Base-by-base conservation (phyloP, 2,113 vertebrate species). In the Salvelinus fontinalis region DNA sequence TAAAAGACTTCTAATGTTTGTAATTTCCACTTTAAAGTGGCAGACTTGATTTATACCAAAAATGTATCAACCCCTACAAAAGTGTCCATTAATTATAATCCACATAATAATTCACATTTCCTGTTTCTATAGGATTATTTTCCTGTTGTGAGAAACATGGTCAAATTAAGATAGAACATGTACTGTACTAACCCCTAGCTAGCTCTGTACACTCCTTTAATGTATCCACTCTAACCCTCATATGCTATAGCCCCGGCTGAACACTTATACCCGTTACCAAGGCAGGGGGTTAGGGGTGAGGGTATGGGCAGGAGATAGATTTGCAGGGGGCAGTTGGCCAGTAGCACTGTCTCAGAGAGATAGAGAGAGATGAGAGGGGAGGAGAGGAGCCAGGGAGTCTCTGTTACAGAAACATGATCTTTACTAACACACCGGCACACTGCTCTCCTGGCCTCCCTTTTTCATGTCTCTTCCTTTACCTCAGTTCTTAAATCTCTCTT, bases 311-410 rank as follows among this genome's bases (percentile, higher is more conserved):
- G 20, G 16, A 20, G 75, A 51, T 16, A 16, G 79, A 85, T 82
- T 57, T 81, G 68, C 70, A 1, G 74, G 70, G 79, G 85, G 81
- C 81, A 67, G 54, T 57, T 27, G 79, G 85, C 81, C 83, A 87
- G 79, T 69, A 77, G 79, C 81, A 69, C 75, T 79, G 84, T 83
- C 83, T 44, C 39, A 44, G 39, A 44, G 39, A 44, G 39, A 9
- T 7, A 39, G 34, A 44, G 39, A 44, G 8, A 44, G 39, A 9
- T 9, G 39, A 44, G 88, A 89, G 73, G 12, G 84, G 79, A 85
- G 79, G 84, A 85, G 75, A 80, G 89, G 85, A 89, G 89, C 81
- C 89, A 81, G 70, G 80, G 76, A 88, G 89, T 89, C 90, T 90
- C 89, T 70, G 80, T 82, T 73, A 89, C 75, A 89, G 80, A 91